Conservation (phyloP, 2,888 invertebrate species). For the Microctonus hyperodae region DNA sequence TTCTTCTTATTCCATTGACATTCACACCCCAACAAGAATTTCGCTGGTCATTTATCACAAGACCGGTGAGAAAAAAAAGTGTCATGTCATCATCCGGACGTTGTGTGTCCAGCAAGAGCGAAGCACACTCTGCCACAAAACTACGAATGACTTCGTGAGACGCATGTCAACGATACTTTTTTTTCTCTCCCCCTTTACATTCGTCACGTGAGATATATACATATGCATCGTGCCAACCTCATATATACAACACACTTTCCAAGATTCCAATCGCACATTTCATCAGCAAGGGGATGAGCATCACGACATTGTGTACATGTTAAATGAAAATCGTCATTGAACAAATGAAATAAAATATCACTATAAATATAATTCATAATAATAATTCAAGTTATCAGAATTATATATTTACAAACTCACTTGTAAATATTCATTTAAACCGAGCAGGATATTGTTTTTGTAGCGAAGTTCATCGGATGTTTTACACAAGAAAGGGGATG, state of each 20-base stretch:
- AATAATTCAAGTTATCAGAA: neutral
- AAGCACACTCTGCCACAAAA: conserved; percentile 47
- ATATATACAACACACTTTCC: neutral
- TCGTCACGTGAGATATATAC: conserved; percentile 24
- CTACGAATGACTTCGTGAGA: conserved; percentile 60
- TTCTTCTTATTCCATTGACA: conserved; percentile 12
- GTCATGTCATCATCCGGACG: conserved; percentile 57
- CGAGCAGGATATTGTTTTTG: conserved; percentile 8
- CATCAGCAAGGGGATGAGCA: neutral
- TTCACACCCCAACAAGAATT: conserved; percentile 16
- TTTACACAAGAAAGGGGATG: conserved; percentile 10
- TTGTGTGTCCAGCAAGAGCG: conserved; percentile 32
- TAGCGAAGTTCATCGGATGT: conserved; percentile 5
- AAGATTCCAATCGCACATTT: neutral
- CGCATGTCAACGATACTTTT: conserved; percentile 55
- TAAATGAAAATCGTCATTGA: no score
- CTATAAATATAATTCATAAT: no score
- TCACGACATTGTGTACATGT: neutral
- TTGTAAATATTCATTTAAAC: conserved; percentile 9
- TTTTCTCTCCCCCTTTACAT: conserved; percentile 33
- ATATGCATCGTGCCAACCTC: neutral
- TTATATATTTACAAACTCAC: neutral
- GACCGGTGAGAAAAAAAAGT: conserved; percentile 48
- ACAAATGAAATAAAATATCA: no score
- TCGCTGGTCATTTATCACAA: conserved; percentile 59